Conservation (phyloP, 2,113 vertebrate genomes). For the Myrmecophaga tridactyla region DNA sequence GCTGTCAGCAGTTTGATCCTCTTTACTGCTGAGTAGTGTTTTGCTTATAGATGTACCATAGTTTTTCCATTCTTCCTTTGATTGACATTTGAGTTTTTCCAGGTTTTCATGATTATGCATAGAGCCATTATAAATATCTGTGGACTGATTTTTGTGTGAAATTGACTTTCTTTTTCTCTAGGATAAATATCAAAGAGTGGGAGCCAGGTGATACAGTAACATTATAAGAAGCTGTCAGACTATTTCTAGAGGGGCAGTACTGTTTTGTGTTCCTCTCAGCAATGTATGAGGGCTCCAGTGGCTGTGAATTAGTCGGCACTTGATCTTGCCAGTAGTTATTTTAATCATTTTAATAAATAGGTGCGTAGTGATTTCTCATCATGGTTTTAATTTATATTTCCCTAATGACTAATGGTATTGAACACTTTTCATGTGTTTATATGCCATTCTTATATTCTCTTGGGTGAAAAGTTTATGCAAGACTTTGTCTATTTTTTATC, state of each 20-base stretch:
- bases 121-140: background rate
- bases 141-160: background rate
- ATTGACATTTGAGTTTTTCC: background rate
- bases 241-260: background rate
- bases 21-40: background rate
- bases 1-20: background rate
- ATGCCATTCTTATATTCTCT: background rate
- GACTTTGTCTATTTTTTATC: background rate
- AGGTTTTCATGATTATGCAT: background rate
- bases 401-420: background rate
- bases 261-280: background rate
- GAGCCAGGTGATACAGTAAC: background rate
- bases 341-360: background rate
- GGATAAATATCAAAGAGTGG: background rate
- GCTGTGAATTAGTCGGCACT: background rate
- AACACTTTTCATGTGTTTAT: background rate
- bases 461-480: background rate
- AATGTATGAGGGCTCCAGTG: background rate
- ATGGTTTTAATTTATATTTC: background rate
- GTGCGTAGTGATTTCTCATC: background rate
- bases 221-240: background rate
- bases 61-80: fast-evolving
- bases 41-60: background rate
- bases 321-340: background rate
- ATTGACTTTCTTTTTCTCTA: background rate